Percentiles rank a stretch among this genome's conserved stretches.
phyloP scores from a whole-genome alignment of 2,113 vertebrate species.

The Lamprologus speciosus region DNA sequence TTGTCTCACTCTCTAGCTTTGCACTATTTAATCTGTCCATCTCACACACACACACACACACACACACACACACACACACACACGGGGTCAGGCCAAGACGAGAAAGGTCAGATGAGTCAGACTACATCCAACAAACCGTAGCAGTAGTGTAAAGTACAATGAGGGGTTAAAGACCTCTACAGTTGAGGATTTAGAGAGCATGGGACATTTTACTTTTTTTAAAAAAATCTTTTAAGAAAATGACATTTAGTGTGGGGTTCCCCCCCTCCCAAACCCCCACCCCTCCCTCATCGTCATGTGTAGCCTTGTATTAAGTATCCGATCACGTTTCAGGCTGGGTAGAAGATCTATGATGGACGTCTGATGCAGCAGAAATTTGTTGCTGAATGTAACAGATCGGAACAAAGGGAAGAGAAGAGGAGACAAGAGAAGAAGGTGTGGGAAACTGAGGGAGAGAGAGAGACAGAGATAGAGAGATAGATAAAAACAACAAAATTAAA shows the following conservation, averaged over 20 bases:
- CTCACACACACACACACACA: background rate
- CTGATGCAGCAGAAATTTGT: constrained; percentile 68
- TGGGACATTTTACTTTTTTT: background rate
- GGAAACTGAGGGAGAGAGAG: background rate
- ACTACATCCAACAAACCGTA: background rate
- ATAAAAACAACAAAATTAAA: background rate
- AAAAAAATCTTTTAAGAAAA: background rate
- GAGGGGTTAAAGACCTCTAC: background rate
- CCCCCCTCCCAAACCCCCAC: background rate
- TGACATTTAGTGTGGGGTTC: background rate
- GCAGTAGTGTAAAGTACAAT: background rate
- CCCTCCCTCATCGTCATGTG: background rate
- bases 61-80: background rate
- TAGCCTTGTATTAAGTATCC: constrained; percentile 36
- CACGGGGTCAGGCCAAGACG: background rate
- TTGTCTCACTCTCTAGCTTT: background rate
- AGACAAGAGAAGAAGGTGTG: background rate
- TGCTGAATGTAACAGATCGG: constrained; percentile 63
- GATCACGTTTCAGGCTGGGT: constrained; percentile 57
- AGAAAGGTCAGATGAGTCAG: constrained; percentile 52
- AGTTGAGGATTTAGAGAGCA: background rate
- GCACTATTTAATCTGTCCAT: background rate
- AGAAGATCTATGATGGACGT: constrained; percentile 52
- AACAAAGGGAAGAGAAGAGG: constrained; percentile 27
- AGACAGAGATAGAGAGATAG: background rate